Percentiles rank a stretch among this genome's conserved stretches.
phyloP scores from a whole-genome alignment of 2,113 vertebrate genomes.

The Dipodomys spectabilis region DNA sequence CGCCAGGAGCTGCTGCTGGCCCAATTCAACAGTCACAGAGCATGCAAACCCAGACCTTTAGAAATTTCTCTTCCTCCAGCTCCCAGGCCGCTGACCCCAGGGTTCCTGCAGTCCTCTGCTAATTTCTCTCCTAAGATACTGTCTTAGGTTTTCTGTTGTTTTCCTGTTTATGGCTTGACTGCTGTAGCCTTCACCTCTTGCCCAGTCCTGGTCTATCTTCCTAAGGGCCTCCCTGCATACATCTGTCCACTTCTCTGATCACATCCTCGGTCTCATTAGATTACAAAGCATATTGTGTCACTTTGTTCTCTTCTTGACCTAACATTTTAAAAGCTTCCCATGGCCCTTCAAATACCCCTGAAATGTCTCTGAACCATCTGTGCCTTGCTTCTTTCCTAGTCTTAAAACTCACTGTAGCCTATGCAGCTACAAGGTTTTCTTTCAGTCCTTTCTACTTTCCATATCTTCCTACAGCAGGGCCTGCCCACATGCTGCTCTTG shows the following conservation, averaged over 20 bases:
- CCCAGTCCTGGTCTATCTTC: no score
- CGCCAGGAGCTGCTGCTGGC: neutral
- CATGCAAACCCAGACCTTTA: neutral
- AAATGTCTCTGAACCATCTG: neutral
- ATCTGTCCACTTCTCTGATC: neutral
- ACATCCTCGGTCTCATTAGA: neutral
- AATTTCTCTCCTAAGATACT: neutral
- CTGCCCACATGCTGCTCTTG: neutral
- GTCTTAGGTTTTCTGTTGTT: neutral
- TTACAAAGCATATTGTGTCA: neutral
- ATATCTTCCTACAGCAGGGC: neutral
- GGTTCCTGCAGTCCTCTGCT: neutral
- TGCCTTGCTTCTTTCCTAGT: neutral
- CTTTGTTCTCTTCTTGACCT: neutral
- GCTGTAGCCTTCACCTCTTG: neutral
- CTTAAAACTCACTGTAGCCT: neutral
- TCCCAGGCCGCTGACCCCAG: neutral
- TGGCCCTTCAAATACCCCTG: neutral
- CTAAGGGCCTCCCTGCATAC: neutral
- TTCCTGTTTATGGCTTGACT: neutral
- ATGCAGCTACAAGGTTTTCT: neutral
- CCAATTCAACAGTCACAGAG: neutral
- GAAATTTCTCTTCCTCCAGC: neutral
- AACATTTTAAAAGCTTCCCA: slow-evolving; percentile 3
- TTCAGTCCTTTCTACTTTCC: neutral